phyloP scores from a whole-genome alignment of 2,797 vertebrate species.

The Spea hammondii region DNA sequence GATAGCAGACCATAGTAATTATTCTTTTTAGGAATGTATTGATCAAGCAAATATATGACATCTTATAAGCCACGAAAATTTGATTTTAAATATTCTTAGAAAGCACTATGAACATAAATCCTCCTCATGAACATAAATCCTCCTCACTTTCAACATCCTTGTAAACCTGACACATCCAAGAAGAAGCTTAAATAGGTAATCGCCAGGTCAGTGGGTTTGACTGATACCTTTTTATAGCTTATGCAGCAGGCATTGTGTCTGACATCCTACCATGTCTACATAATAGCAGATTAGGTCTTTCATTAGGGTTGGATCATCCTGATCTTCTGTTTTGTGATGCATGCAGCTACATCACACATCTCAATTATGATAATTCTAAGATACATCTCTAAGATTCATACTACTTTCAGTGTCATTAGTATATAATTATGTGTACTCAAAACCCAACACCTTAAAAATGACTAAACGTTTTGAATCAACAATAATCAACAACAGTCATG shows the following conservation, averaged over 20 bases:
- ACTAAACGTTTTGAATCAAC: no score
- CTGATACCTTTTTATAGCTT: conserved; percentile 12
- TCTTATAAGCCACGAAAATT: background rate
- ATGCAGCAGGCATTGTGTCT: background rate
- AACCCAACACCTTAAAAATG: no score
- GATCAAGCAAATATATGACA: no score
- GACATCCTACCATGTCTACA: background rate
- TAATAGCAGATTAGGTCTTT: background rate
- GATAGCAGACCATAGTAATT: no score
- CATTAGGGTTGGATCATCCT: background rate
- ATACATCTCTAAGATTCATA: no score
- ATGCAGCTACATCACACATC: no score
- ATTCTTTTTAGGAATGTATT: no score
- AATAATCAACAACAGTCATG: no score
- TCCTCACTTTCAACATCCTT: conserved; percentile 15
- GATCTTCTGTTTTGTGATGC: no score
- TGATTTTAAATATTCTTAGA: conserved; percentile 14
- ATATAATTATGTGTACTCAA: no score
- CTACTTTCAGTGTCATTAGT: no score
- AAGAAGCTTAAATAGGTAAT: conserved; percentile 30
- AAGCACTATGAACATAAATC: conserved; percentile 3
- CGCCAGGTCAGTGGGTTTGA: conserved; percentile 15
- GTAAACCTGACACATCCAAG: conserved; percentile 10
- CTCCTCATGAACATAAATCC: background rate
- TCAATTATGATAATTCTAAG: no score